Evolutionary conservation across 2,888 invertebrate species (phyloP).

Genomic region (Alviniconcha strummeri): DNA sequence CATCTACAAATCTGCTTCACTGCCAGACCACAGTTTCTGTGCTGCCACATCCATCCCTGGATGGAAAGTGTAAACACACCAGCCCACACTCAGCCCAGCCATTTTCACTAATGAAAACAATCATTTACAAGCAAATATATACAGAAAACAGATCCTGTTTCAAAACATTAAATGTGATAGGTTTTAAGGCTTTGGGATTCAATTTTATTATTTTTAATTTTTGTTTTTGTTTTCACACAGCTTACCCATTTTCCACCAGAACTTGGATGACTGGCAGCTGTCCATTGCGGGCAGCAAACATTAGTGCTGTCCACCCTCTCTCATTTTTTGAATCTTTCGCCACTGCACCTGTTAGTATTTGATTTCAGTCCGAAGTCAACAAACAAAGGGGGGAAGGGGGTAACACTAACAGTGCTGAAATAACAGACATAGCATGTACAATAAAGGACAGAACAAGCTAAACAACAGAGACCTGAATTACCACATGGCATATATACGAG

Average conservation of each 20-base stretch:
- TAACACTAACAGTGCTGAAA: not conserved
- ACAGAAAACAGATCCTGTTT: too few relatives aligned
- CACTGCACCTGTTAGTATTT: constrained; percentile 46
- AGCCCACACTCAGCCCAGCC: too few relatives aligned
- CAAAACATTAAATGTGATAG: too few relatives aligned
- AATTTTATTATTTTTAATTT: too few relatives aligned
- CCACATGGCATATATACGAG: not conserved
- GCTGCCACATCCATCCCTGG: too few relatives aligned
- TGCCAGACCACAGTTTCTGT: too few relatives aligned
- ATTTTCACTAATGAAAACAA: too few relatives aligned
- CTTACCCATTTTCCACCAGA: constrained; percentile 67
- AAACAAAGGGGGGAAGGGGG: not conserved
- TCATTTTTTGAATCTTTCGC: constrained; percentile 60
- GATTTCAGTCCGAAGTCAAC: not conserved
- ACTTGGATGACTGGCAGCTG: constrained; percentile 58
- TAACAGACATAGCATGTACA: not conserved
- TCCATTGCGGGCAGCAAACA: constrained; percentile 72
- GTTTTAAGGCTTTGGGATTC: too few relatives aligned
- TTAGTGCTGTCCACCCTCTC: constrained; percentile 71
- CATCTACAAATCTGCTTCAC: too few relatives aligned
- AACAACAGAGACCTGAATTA: not conserved
- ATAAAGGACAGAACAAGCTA: not conserved
- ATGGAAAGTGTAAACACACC: too few relatives aligned
- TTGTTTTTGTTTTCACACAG: not conserved
- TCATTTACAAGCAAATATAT: too few relatives aligned